Base-by-base conservation (phyloP, 2,888 invertebrate species). In the Gastrophysa polygoni region DNA sequence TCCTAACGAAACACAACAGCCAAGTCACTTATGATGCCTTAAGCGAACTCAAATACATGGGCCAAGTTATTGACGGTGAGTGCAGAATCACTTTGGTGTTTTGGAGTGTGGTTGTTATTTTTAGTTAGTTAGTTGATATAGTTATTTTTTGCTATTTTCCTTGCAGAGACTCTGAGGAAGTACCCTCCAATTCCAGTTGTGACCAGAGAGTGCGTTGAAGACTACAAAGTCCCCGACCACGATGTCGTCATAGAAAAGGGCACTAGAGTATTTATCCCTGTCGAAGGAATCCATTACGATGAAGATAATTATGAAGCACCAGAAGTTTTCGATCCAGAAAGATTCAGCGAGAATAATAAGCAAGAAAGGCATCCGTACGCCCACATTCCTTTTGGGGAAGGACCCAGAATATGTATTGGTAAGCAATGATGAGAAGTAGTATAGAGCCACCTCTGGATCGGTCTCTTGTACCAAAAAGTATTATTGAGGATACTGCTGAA, bases 291-390 rank as follows among this genome's bases (percentile, higher is more conserved):
- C 8, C 67, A 65, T n/a, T 24, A 14, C 44, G 73, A 74, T 64
- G 65, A 68, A 8, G 69, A 72, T 38, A 66, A 70, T 61, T 73
- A 68, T 59, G 85, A 86, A 0, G 82, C 89, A 5, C 89, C 89
- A 0, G 82, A 86, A 0, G 81, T 81, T 24, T 89, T 88, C 64
- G 83, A 85, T 56, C 88, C 89, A 0, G 86, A 88, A 18, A 81
- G 88, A 63, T 89, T 88, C 76, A 75, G 82, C 0, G 78, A 81
- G 6, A 83, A 84, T 51, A 83, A 83, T 16, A 85, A 85, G 61
- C 80, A 55, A 0, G 63, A 60, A 24, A 56, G 68, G 24, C 67
- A 64, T 8, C 61, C 62, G 17, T 58, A 60, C 44, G 54, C 67
- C 10, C 68, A 60, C 29, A 4, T 68, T 54, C 70, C 86, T 0